phyloP scores from a whole-genome alignment of 2,888 invertebrate species.

The Sinohyriopsis cumingii region DNA sequence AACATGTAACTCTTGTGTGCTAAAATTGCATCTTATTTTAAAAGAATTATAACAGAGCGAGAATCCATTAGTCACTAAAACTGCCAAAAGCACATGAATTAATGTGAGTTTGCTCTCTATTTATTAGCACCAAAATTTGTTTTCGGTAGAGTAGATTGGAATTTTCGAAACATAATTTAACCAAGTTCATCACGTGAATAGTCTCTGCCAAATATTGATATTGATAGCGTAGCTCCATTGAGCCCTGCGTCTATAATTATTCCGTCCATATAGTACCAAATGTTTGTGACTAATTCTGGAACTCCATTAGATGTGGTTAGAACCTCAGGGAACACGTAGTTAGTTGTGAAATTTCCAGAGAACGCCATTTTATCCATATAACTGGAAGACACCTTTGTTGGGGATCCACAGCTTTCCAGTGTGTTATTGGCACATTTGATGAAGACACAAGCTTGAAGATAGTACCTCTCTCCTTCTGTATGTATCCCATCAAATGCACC shows the following conservation, averaged over 20 bases:
- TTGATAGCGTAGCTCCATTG: constrained; percentile 18
- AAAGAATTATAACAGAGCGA: too few species aligned
- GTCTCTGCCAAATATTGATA: constrained; percentile 25
- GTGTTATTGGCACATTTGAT: constrained; percentile 24
- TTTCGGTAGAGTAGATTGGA: too few species aligned
- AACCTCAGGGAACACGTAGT: constrained; percentile 27
- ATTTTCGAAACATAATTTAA: too few species aligned
- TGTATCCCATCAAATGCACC: constrained; percentile 31
- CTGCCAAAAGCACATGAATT: too few species aligned
- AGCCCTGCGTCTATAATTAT: constrained; percentile 30
- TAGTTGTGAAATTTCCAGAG: constrained; percentile 22
- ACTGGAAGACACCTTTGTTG: constrained; percentile 14
- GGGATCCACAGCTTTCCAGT: constrained; percentile 22
- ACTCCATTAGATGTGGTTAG: constrained; percentile 10
- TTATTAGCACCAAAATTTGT: too few species aligned
- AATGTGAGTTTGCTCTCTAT: too few species aligned
- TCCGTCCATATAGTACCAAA: constrained; percentile 23
- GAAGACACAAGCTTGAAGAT: constrained; percentile 26
- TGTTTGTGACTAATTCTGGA: constrained; percentile 17
- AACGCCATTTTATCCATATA: constrained; percentile 32
- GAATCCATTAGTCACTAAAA: too few species aligned
- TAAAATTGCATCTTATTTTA: too few species aligned
- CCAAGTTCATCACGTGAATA: constrained; percentile 9
- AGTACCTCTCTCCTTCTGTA: constrained; percentile 12
- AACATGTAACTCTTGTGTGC: too few species aligned